Evolutionary conservation across 2,888 invertebrate species (phyloP), one percentile per base, ranked within the genome.

Genomic region (Polydrusus pterygomalis): DNA sequence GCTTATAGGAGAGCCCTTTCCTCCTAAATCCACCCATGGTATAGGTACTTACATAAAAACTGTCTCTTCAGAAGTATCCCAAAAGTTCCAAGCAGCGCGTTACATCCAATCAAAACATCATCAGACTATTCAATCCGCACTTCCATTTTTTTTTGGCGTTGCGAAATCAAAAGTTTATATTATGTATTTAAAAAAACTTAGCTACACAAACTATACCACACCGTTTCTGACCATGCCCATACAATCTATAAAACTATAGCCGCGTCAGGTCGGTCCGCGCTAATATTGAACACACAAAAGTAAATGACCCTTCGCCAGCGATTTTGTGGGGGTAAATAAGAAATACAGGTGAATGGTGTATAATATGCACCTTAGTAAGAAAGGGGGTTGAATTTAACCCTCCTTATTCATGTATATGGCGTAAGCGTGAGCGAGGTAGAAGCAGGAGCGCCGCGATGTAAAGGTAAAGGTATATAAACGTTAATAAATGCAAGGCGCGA

Each of bases 251-350:
- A 63, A 47, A 70, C 58, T 65, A 58, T n/a, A n/a, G n/a, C n/a
- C n/a, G 65, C 56, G 65, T 17, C 5, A 0, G n/a, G 43, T 64
- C 18, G 15, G 38, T 58, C 30, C 45, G 45, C 63, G 45, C 45
- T 56, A 58, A 51, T 58, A 72, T 71, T 71, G 71, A 71, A 71
- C 71, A 65, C 34, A 56, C 51, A 13, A 43, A 34, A 63, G 71
- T 64, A 71, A 71, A 64, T 71, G 71, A 71, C 71, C 71, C 71
- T 71, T 71, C 51, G 54, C 54, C 10, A 15, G 65, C 64, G 65
- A 65, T 43, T 62, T 65, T 65, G 56, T 64, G 72, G 72, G 72
- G 54, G 54, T 13, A 45, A 72, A 45, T 65, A 72, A 72, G 65
- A 65, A 72, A 54, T 34, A 34, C 60, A 65, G 65, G 65, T 65